These are phyloP conservation scores for Drosophila diplacantha DNA, from an alignment of 2,888 invertebrate species.

Conservation along the genomic window DNA sequence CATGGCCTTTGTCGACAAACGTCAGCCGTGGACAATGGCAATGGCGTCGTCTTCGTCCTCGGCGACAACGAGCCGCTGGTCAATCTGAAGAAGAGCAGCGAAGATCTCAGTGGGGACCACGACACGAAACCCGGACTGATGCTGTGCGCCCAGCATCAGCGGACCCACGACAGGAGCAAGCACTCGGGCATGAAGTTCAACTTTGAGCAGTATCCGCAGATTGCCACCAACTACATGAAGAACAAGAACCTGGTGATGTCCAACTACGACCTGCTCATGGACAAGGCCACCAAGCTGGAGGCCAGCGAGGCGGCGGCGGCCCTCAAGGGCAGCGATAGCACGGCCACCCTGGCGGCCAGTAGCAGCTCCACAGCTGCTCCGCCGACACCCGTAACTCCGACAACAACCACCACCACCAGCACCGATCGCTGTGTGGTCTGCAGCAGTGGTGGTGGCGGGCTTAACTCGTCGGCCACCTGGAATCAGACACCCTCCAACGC, in stretches of 20 bases:
- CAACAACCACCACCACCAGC: conserved; percentile 25
- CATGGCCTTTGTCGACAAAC: conserved; percentile 61
- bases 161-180: conserved; percentile 67
- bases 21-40: conserved; percentile 50
- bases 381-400: conserved; percentile 61
- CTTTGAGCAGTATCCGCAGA: conserved; percentile 86
- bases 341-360: conserved; percentile 49
- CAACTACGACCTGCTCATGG: conserved; percentile 74
- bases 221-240: conserved; percentile 86
- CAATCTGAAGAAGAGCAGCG: conserved; percentile 80
- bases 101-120: conserved; percentile 71
- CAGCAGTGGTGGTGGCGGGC: conserved; percentile 52
- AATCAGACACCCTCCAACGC: conserved; percentile 88
- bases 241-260: conserved; percentile 83
- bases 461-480: conserved; percentile 79
- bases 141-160: conserved; percentile 73
- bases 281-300: conserved; percentile 74
- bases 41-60: conserved; percentile 83
- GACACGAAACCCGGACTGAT: conserved; percentile 34
- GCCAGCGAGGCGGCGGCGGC: conserved; percentile 50
- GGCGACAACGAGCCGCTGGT: conserved; percentile 85
- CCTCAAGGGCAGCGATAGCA: conserved; percentile 55
- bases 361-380: conserved; percentile 77
- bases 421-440: conserved; percentile 79
- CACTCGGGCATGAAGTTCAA: conserved; percentile 85